These are phyloP conservation scores for Lithophane ornitopus DNA, from an alignment of 2,888 invertebrate genomes.

Conservation along the genomic window DNA sequence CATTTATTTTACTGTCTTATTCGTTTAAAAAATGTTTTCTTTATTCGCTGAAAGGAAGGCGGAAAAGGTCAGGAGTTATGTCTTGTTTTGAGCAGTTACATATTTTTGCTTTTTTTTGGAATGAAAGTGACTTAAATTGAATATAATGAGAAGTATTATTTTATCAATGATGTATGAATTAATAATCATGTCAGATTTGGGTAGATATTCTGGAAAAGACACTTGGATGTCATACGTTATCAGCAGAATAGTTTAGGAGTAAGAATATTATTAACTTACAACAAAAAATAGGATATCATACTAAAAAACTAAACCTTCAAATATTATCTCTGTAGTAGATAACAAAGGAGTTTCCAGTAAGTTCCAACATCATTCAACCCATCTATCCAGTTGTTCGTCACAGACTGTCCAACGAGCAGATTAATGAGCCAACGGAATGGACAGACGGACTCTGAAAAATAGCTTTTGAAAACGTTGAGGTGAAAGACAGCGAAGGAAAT, in stretches of 20 bases:
- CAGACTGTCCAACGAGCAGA: conserved; percentile 63
- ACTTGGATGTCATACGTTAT: not conserved
- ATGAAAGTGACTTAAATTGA: not conserved
- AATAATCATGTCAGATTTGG: not conserved
- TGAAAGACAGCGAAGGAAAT: conserved; percentile 47
- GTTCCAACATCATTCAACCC: conserved; percentile 41
- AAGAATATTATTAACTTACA: no score
- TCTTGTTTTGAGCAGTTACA: conserved; percentile 22
- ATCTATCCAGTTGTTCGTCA: conserved; percentile 64
- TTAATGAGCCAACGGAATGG: conserved; percentile 65
- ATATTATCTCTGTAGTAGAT: not conserved
- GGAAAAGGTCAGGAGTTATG: conserved; percentile 39
- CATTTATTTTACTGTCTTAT: conserved; percentile 67
- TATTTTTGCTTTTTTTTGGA: not conserved
- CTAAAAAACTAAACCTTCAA: not conserved
- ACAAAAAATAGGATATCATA: not conserved
- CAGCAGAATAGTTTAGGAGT: not conserved
- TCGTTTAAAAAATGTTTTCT: conserved; percentile 64
- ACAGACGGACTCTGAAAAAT: conserved; percentile 68
- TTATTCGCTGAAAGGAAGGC: conserved; percentile 51
- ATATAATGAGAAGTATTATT: not conserved
- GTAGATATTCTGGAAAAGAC: not conserved
- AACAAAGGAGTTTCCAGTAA: conserved; percentile 43
- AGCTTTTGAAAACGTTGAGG: conserved; percentile 59
- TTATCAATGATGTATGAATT: not conserved